Conservation (phyloP, 2,888 invertebrate genomes). For the Malthinus seriepunctatus region DNA sequence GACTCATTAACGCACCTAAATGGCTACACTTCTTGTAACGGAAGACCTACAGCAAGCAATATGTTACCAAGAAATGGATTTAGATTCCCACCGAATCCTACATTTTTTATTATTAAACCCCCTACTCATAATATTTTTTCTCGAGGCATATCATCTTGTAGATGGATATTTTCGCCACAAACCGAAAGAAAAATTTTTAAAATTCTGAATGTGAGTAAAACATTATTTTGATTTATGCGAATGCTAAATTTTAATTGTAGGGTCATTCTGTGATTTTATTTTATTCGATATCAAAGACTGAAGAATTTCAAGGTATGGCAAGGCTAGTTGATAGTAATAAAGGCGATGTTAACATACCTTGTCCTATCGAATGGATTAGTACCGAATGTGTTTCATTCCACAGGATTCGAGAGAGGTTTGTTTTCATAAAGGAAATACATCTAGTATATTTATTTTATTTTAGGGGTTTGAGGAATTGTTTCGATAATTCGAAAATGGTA, state of each 20-base stretch:
- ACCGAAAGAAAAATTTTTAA: conserved; percentile 66
- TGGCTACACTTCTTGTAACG: neutral
- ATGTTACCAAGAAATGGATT: conserved; percentile 1
- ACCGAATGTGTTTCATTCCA: conserved; percentile 27
- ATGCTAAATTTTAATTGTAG: conserved; percentile 35
- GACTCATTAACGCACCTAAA: neutral
- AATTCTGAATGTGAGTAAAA: conserved; percentile 58
- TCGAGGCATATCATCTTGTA: conserved; percentile 58
- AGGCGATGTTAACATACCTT: conserved; percentile 23
- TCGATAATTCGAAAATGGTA: neutral
- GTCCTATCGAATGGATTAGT: conserved; percentile 36
- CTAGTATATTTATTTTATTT: neutral
- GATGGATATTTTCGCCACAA: conserved; percentile 63
- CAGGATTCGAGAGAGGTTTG: conserved; percentile 16
- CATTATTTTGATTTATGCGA: conserved; percentile 35
- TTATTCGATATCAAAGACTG: conserved; percentile 58
- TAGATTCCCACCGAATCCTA: conserved; percentile 47
- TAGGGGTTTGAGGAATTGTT: neutral
- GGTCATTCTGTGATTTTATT: conserved; percentile 54
- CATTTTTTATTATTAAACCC: conserved; percentile 66
- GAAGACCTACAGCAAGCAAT: neutral
- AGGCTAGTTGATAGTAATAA: conserved; percentile 27
- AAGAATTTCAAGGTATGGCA: conserved; percentile 38
- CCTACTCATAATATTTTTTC: conserved; percentile 62
- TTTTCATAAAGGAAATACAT: neutral